phyloP scores from a whole-genome alignment of 2,797 vertebrate genomes.

The Basileuterus tristriatus region DNA sequence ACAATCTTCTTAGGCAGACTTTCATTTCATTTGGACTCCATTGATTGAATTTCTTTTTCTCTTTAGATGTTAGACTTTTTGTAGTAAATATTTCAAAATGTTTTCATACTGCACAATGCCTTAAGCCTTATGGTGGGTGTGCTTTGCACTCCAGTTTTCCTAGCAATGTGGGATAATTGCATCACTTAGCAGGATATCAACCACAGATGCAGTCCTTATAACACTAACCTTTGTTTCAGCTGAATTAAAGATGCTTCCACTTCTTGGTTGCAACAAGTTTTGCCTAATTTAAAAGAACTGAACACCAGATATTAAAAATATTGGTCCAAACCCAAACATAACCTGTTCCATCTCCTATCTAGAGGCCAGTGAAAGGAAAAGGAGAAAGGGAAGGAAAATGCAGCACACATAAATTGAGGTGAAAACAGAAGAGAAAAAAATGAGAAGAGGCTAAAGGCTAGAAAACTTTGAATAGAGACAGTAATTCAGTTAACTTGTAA shows the following conservation, averaged over 20 bases:
- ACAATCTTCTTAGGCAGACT: not conserved
- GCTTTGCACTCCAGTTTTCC: not conserved
- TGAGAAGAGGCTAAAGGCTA: not conserved
- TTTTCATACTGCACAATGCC: not conserved
- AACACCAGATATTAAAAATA: not conserved
- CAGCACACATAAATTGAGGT: not conserved
- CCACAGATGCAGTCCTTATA: not conserved
- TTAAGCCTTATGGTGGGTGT: not conserved
- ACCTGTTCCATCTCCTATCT: not conserved
- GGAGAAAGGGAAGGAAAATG: not conserved
- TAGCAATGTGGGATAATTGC: not conserved
- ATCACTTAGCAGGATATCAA: not conserved
- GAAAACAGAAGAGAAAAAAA: not conserved
- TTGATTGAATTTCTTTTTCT: not conserved
- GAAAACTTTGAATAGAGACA: not conserved
- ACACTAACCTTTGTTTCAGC: not conserved
- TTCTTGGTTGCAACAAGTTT: not conserved
- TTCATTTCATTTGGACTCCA: not conserved
- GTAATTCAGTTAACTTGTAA: not conserved
- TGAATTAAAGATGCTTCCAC: not conserved
- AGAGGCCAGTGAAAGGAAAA: not conserved
- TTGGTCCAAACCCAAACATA: not conserved
- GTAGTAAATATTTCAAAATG: not conserved
- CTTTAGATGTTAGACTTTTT: not conserved
- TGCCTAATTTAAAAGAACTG: not conserved